Conservation (phyloP, 2,113 vertebrate genomes). For the Atherinomorus stipes region DNA sequence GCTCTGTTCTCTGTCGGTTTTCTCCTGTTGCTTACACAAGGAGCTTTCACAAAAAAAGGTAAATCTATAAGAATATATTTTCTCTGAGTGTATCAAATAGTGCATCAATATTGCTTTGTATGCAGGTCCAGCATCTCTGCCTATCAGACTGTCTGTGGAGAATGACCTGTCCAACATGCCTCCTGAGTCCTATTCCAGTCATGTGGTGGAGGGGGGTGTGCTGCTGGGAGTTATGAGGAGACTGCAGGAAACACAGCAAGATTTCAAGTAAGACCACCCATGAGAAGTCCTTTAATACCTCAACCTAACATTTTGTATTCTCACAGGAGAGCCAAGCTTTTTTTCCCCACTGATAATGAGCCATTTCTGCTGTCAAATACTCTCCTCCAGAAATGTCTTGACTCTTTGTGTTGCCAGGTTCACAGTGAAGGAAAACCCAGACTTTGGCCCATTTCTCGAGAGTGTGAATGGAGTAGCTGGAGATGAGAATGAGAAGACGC, state of each 20-base stretch:
- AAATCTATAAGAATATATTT: neutral
- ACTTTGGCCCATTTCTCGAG: constrained; percentile 70
- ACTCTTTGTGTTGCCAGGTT: constrained; percentile 57
- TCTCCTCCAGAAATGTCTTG: neutral
- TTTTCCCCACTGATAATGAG: neutral
- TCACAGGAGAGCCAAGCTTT: neutral
- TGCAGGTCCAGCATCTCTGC: constrained; percentile 33
- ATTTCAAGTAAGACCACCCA: constrained; percentile 67
- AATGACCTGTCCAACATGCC: constrained; percentile 51
- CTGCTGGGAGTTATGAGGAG: constrained; percentile 73
- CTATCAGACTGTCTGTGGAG: constrained; percentile 68
- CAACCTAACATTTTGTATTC: neutral
- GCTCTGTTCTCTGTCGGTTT: constrained; percentile 49
- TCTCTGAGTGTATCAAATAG: neutral
- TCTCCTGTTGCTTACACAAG: constrained; percentile 51
- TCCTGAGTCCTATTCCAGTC: constrained; percentile 46
- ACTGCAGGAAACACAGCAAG: constrained; percentile 59
- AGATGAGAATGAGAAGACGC: constrained; percentile 52
- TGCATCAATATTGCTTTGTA: neutral
- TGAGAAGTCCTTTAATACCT: neutral
- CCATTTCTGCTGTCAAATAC: constrained; percentile 11
- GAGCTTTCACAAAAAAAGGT: constrained; percentile 40
- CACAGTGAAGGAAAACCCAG: constrained; percentile 62
- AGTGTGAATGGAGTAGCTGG: constrained; percentile 79
- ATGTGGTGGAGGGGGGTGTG: constrained; percentile 62